Conservation (phyloP, 2,797 vertebrate genomes). For the Fringilla coelebs region DNA sequence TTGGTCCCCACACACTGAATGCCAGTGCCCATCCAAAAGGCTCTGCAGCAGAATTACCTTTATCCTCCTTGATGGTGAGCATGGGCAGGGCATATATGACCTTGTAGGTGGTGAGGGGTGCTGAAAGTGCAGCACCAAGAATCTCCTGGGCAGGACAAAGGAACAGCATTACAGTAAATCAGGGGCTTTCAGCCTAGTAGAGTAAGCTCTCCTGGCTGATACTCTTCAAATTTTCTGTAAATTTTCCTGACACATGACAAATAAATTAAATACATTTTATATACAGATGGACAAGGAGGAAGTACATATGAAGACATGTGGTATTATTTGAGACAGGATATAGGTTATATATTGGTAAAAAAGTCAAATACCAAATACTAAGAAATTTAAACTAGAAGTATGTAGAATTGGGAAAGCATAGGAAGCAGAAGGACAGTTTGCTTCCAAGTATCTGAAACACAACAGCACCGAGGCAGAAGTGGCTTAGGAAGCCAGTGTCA, state of each 20-base stretch:
- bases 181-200: neutral
- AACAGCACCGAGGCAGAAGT: neutral
- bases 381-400: neutral
- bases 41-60: slow-evolving; percentile 79
- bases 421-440: neutral
- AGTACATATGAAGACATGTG: neutral
- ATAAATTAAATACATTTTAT: neutral
- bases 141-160: slow-evolving; percentile 82
- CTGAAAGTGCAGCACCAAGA: slow-evolving; percentile 86
- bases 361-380: neutral
- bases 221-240: neutral
- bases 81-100: slow-evolving; percentile 94
- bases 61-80: slow-evolving; percentile 98
- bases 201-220: neutral
- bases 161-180: neutral
- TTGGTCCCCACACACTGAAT: accelerated
- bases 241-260: neutral
- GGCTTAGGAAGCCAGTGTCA: neutral
- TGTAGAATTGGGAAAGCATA: neutral
- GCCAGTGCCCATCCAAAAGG: neutral
- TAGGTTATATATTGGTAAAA: neutral
- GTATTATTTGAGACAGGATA: neutral
- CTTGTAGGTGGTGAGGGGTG: slow-evolving; percentile 88
- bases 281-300: neutral
- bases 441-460: neutral